Base-by-base conservation (phyloP, 2,797 vertebrate species). In the Cephalopachus bancanus region DNA sequence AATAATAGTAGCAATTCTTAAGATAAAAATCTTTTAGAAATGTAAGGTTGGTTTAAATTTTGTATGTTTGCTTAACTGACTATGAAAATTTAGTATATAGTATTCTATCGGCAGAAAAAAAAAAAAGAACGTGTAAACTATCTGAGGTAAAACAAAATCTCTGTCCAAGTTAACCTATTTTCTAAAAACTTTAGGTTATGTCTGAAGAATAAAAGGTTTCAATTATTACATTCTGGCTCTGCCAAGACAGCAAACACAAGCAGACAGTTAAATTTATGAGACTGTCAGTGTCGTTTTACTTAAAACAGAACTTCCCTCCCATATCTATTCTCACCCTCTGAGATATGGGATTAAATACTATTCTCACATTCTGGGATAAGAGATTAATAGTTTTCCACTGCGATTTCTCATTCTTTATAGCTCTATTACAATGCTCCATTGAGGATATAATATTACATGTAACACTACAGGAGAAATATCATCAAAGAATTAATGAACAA, bases 401-500 rank as follows among this genome's bases (percentile, higher is more conserved):
- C 95, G 92, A 94, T 96, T 97, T 92, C 87, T 97, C 91, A 95
- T 91, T 87, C 83, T 97, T 97, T 97, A 97, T 93, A 93, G 91
- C 92, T 96, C 89, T 93, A 93, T 97, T 95, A 92, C 71, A 91
- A 37, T 88, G 53, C 30, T 96, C 93, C 83, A 67, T 44, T 76
- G 97, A 96, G 95, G 90, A 91, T 97, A 98, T 97, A 96, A 44
- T 51, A 87, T 97, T 97, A 91, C 96, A 89, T 89, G 76, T 95
- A 93, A 95, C 95, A 96, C 94, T 94, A 65, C 51, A 80, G 85
- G 76, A 85, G 80, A 97, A 97, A 95, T 94, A 5, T 7, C 90
- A 97, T 97, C 94, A 97, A 97, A 96, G 92, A 97, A 95, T 89
- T 96, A 96, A 94, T 93, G 92, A 97, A 95, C 84, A 93, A 93